Base-by-base conservation (phyloP, 1,140 invertebrate species). In the Cotesia glomerata region DNA sequence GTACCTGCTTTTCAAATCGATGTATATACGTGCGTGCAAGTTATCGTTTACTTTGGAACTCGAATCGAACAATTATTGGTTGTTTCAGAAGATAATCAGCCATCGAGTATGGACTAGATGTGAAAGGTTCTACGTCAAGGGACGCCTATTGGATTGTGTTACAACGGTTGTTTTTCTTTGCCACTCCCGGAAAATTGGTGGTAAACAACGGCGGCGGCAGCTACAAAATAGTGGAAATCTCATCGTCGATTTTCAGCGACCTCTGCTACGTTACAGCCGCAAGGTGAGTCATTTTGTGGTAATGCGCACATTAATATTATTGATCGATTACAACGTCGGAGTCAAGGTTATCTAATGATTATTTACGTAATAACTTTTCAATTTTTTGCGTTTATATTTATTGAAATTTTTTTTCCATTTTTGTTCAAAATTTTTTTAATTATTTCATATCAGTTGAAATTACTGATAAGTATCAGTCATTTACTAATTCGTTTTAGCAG, bases 61-160 rank as follows among this genome's bases (percentile, higher is more conserved):
- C 79, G 76, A 78, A 72, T 63, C 74, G 74, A 82, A 80, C 74
- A 73, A 80, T 76, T 76, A 74, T 81, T 78, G 77, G 80, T 64
- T 86, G 79, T 84, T 86, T 82, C 82, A 84, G 84, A 82, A 75
- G 74, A 72, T 78, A 76, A 79, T 79, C 77, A 79, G 78, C 72
- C 76, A 71, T 76, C 75, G 79, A 83, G 81, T 79, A 87, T 87
- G 85, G 86, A 86, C 81, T 86, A 86, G 81, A 78, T 76, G 76
- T 14, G 16, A 34, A 14, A 61, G 14, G 26, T 35, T 51, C 72
- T 59, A 65, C 76, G 64, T 67, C 74, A 71, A 69, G 72, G 71
- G 36, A 70, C 62, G 26, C 58, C 67, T 75, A 45, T 13, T 68
- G 56, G 70, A 11, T 32, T 18, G 54, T 58, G 11, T 45, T 39